Evolutionary conservation across 2,888 invertebrate genomes (phyloP).

Genomic region (Tipula unca): DNA sequence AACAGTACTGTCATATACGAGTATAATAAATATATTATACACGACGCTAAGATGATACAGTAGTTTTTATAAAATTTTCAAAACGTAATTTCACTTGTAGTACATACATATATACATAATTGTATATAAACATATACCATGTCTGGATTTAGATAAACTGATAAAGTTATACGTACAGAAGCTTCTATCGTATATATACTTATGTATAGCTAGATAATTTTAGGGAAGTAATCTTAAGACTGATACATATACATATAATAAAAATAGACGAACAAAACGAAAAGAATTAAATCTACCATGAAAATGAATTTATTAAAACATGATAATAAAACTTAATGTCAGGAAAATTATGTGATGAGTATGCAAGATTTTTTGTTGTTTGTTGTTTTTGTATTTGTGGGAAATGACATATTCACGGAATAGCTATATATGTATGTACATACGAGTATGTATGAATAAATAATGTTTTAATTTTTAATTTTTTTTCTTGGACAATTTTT

Average conservation of each 20-base stretch:
- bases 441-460: too few species aligned
- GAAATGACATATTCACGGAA: neutral
- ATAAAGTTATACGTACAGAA: neutral
- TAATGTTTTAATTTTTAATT: too few species aligned
- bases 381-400: neutral
- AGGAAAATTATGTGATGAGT: neutral
- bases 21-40: too few species aligned
- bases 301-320: neutral
- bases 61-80: neutral
- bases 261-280: neutral
- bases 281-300: conserved; percentile 1
- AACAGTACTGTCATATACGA: neutral
- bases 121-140: neutral
- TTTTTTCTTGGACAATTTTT: too few species aligned
- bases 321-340: neutral
- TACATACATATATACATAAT: too few species aligned
- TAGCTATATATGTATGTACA: too few species aligned
- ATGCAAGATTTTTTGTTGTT: neutral
- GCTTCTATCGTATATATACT: neutral
- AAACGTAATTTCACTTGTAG: neutral
- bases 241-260: neutral
- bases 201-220: neutral
- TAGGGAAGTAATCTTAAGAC: neutral
- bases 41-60: neutral
- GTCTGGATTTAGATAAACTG: neutral